These are phyloP conservation scores for Chironomus riparius DNA, from an alignment of 2,888 invertebrate species.

Conservation along the genomic window DNA sequence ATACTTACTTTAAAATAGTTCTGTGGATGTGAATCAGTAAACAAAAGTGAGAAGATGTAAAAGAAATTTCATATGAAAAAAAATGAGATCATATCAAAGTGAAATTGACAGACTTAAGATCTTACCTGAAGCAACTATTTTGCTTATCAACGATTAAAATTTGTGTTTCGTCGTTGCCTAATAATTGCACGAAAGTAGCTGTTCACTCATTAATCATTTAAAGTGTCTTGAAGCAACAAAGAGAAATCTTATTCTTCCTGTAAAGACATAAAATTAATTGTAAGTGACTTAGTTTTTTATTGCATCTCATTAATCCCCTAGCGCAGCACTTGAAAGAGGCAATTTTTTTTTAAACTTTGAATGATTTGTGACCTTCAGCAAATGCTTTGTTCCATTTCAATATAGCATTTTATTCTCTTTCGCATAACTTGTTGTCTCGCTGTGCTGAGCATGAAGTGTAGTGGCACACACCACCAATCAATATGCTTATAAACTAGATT, in stretches of 20 bases:
- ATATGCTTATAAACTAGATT: background rate
- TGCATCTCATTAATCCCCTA: too few species aligned
- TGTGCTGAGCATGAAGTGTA: constrained; percentile 19
- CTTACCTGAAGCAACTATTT: too few species aligned
- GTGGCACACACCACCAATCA: constrained; percentile 12
- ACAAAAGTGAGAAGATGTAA: background rate
- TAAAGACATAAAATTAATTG: background rate
- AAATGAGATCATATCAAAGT: constrained; percentile 20
- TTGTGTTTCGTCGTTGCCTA: too few species aligned
- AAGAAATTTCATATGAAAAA: background rate
- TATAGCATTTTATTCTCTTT: background rate
- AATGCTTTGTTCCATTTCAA: constrained; percentile 7
- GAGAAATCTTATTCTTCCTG: background rate
- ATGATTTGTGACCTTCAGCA: constrained; percentile 3
- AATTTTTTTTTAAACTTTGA: background rate
- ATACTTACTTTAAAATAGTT: background rate
- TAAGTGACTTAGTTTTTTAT: background rate
- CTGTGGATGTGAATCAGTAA: background rate
- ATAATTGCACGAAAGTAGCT: too few species aligned
- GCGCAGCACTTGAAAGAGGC: too few species aligned
- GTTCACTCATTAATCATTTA: too few species aligned
- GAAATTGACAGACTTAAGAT: constrained; percentile 1
- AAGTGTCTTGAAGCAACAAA: background rate
- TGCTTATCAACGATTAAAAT: too few species aligned
- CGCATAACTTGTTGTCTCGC: background rate